Evolutionary conservation across 2,797 vertebrate genomes (phyloP).

Genomic region (Sternarchorhynchus goeldii): DNA sequence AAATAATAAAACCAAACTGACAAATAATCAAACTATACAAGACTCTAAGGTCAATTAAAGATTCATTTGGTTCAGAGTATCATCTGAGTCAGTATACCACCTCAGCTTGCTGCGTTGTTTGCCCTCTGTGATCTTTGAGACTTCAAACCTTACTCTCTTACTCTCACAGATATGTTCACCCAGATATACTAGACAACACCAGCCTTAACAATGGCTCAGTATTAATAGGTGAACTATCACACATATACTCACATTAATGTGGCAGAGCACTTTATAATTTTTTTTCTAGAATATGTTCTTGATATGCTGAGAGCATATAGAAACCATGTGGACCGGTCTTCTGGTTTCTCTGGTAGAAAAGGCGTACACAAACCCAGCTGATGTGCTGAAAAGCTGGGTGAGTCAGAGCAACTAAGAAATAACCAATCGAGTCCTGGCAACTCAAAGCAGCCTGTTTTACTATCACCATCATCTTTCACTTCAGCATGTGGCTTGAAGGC

Average conservation of each 20-base stretch:
- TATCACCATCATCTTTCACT: background rate
- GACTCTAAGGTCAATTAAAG: conserved; percentile 28
- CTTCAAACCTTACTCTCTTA: background rate
- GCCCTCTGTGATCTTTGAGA: conserved; percentile 38
- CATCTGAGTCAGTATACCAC: conserved; percentile 11
- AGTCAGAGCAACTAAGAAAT: background rate
- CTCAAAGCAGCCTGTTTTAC: background rate
- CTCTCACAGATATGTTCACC: background rate
- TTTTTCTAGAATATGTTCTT: background rate
- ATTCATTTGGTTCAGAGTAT: conserved; percentile 29
- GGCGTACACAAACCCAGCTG: background rate
- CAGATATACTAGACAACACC: background rate
- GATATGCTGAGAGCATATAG: background rate
- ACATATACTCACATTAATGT: background rate
- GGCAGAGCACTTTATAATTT: background rate
- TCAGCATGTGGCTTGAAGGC: background rate
- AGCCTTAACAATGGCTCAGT: no score
- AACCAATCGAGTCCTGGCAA: background rate
- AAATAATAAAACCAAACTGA: conserved; percentile 32
- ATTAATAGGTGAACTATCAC: no score
- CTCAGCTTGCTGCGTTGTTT: conserved; percentile 37
- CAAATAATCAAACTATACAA: conserved; percentile 29
- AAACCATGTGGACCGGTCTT: no score
- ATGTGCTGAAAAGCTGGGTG: background rate
- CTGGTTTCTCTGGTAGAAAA: background rate